These are phyloP conservation scores for Sesia apiformis DNA, from an alignment of 2,888 invertebrate genomes.

Conservation along the genomic window DNA sequence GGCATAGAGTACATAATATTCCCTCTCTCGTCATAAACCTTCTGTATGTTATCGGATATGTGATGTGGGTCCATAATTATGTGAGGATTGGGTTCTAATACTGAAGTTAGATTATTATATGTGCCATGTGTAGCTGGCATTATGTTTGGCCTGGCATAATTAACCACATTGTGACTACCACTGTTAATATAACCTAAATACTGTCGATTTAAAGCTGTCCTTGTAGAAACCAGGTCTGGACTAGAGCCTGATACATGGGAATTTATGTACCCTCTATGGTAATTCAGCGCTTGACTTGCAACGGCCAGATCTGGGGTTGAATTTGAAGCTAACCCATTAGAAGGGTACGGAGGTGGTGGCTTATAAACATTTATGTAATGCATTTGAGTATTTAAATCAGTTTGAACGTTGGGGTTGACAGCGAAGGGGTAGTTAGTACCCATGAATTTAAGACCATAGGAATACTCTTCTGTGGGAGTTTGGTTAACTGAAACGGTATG, in stretches of 20 bases:
- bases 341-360: conserved; percentile 90
- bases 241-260: conserved; percentile 83
- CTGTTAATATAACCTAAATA: conserved; percentile 53
- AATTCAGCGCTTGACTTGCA: conserved; percentile 76
- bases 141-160: conserved; percentile 37
- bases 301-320: conserved; percentile 90
- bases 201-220: conserved; percentile 74
- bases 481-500: conserved; percentile 56
- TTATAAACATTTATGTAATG: conserved; percentile 82
- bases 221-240: conserved; percentile 84
- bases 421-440: conserved; percentile 54
- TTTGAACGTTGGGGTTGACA: conserved; percentile 49
- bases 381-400: conserved; percentile 63
- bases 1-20: conserved; percentile 79
- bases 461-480: conserved; percentile 42
- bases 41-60: conserved; percentile 75
- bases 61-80: conserved; percentile 75
- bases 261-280: conserved; percentile 59
- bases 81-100: conserved; percentile 63
- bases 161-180: conserved; percentile 37
- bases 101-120: conserved; percentile 81
- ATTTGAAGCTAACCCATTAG: conserved; percentile 83
- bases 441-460: conserved; percentile 46
- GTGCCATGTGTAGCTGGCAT: conserved; percentile 78
- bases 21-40: conserved; percentile 76